Evolutionary conservation across 2,888 invertebrate genomes (phyloP).

Genomic region (Synergus gifuensis): DNA sequence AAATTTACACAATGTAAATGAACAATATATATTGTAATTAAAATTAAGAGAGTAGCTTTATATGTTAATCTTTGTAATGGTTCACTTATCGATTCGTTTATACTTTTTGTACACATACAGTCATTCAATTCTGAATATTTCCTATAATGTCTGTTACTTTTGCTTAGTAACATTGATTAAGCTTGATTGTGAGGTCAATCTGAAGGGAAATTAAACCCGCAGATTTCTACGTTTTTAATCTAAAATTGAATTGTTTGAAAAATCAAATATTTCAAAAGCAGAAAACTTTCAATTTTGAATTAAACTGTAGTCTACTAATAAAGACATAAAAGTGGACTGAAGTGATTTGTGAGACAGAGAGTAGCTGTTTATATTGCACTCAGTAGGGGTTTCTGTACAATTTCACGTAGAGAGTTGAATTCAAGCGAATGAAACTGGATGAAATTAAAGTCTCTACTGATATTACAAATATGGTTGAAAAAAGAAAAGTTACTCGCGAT

Average conservation of each 20-base stretch:
- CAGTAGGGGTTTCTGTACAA: not conserved
- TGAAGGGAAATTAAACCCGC: not conserved
- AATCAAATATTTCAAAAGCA: not conserved
- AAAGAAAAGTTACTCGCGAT: not conserved
- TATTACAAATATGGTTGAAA: not conserved
- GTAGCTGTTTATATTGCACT: slow-evolving; percentile 8
- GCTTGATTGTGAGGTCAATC: too few relatives aligned
- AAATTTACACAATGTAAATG: too few relatives aligned
- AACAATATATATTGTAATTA: too few relatives aligned
- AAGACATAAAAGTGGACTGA: slow-evolving; percentile 2
- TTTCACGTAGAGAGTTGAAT: not conserved
- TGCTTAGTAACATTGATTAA: too few relatives aligned
- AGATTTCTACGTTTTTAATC: not conserved
- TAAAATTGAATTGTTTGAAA: not conserved
- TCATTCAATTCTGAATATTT: too few relatives aligned
- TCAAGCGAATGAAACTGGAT: not conserved
- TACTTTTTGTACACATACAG: too few relatives aligned
- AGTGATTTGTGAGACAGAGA: not conserved
- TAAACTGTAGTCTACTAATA: not conserved
- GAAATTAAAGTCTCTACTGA: slow-evolving; percentile 8
- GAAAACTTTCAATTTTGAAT: not conserved
- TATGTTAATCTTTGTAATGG: too few relatives aligned
- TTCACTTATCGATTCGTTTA: too few relatives aligned
- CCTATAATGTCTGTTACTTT: too few relatives aligned
- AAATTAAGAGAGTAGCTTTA: too few relatives aligned